Percentiles rank a stretch among this genome's conserved stretches.
Conservation (phyloP, 53 echinoderm and acorn worm genomes). For the Pentamera pediparva region DNA sequence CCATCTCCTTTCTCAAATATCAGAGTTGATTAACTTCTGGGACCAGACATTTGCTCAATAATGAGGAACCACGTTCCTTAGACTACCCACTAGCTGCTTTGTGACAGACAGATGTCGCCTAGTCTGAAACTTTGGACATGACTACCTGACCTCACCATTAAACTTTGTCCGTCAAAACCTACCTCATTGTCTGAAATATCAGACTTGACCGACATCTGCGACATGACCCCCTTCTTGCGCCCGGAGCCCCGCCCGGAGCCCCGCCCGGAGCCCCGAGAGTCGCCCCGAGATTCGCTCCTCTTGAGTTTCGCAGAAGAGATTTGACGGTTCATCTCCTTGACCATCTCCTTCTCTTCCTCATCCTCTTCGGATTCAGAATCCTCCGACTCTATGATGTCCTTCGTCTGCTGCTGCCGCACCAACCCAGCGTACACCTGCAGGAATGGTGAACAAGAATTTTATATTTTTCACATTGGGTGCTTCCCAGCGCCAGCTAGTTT, state of each 20-base stretch:
- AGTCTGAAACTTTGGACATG: too few relatives aligned
- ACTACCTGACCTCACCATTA: too few relatives aligned
- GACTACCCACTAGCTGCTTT: too few relatives aligned
- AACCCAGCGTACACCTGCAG: constrained; percentile 52
- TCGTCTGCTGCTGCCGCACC: constrained; percentile 64
- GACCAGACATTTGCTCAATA: too few relatives aligned
- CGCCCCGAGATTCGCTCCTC: not conserved
- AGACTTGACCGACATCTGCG: constrained; percentile 14
- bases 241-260: constrained; percentile 5
- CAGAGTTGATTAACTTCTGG: too few relatives aligned
- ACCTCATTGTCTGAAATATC: not conserved
- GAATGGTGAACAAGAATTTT: not conserved
- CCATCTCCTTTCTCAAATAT: too few relatives aligned
- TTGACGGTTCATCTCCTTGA: constrained; percentile 23
- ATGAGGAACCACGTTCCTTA: too few relatives aligned
- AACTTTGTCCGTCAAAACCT: not conserved
- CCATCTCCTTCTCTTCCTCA: constrained; percentile 42
- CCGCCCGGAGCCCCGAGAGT: constrained; percentile 16
- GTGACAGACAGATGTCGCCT: too few relatives aligned
- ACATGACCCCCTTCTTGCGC: not conserved
- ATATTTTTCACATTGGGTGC: not conserved
- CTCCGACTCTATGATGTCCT: constrained; percentile 39
- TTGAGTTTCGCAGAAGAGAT: not conserved
- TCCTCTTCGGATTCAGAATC: constrained; percentile 35
- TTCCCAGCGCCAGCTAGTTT: too few relatives aligned